These are phyloP conservation scores for Macropis europaea DNA, from an alignment of 2,888 invertebrate genomes.

Conservation along the genomic window DNA sequence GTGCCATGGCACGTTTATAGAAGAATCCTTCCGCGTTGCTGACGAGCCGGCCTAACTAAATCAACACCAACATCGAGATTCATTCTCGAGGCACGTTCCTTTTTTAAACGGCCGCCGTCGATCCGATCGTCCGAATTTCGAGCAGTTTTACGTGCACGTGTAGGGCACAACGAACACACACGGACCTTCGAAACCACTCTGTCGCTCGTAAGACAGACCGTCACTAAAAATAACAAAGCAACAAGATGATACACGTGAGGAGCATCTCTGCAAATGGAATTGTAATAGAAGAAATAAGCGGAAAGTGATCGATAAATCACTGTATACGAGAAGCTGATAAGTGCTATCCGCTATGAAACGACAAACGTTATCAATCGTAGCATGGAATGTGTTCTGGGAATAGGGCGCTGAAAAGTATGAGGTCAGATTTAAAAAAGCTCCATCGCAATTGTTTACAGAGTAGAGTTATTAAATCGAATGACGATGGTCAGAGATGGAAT, in stretches of 20 bases:
- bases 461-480: no score
- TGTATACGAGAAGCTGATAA: constrained; percentile 3
- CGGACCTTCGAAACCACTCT: no score
- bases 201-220: no score
- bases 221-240: background rate
- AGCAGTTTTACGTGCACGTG: background rate
- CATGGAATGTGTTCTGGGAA: background rate
- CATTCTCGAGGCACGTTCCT: constrained; percentile 7
- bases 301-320: constrained; percentile 1
- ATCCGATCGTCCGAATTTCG: background rate
- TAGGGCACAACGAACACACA: no score
- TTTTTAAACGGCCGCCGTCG: background rate
- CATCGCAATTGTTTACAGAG: background rate
- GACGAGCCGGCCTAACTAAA: constrained; percentile 29
- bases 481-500: background rate
- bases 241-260: constrained; percentile 7
- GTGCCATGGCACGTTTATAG: constrained; percentile 2
- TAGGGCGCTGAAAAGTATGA: background rate
- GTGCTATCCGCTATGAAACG: background rate
- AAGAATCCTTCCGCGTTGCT: constrained; percentile 48
- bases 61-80: constrained; percentile 9
- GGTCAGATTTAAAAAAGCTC: background rate
- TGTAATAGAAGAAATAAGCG: constrained; percentile 2
- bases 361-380: constrained; percentile 6
- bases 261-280: constrained; percentile 5